Percentiles rank a stretch among this genome's conserved stretches.
Conservation (phyloP, 2,888 invertebrate genomes). For the Entomobrya multifasciata region DNA sequence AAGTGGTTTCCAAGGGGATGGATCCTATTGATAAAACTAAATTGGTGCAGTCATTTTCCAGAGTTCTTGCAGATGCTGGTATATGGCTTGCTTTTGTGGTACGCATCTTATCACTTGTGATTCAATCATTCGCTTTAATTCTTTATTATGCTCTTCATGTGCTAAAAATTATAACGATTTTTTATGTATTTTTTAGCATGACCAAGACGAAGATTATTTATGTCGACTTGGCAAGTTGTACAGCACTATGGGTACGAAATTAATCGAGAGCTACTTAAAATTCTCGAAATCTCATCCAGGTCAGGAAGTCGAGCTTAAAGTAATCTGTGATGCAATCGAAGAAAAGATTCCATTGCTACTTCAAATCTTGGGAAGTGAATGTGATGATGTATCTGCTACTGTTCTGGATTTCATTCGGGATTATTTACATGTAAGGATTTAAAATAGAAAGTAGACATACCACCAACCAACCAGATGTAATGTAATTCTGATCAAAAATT, state of each 20-base stretch:
- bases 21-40: slow-evolving; percentile 83
- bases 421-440: slow-evolving; percentile 81
- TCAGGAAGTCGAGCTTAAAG: slow-evolving; percentile 66
- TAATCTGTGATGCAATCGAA: slow-evolving; percentile 81
- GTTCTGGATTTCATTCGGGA: slow-evolving; percentile 83
- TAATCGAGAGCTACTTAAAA: slow-evolving; percentile 82
- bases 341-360: slow-evolving; percentile 82
- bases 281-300: slow-evolving; percentile 71
- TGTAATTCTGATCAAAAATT: too few relatives aligned
- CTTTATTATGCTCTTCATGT: too few relatives aligned
- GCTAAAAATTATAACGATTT: neutral
- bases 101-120: too few relatives aligned
- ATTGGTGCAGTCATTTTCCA: slow-evolving; percentile 81
- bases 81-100: slow-evolving; percentile 75
- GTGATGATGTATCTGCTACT: slow-evolving; percentile 83
- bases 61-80: slow-evolving; percentile 73
- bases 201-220: slow-evolving; percentile 82
- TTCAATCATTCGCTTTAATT: neutral
- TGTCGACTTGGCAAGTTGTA: slow-evolving; percentile 83
- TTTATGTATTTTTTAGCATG: slow-evolving; percentile 81
- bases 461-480: too few relatives aligned
- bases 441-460: neutral
- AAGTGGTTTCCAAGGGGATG: slow-evolving; percentile 84
- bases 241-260: slow-evolving; percentile 83
- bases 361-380: slow-evolving; percentile 82